Evolutionary conservation across 1,140 invertebrate genomes (phyloP).

Genomic region (Drosophila punjabiensis): DNA sequence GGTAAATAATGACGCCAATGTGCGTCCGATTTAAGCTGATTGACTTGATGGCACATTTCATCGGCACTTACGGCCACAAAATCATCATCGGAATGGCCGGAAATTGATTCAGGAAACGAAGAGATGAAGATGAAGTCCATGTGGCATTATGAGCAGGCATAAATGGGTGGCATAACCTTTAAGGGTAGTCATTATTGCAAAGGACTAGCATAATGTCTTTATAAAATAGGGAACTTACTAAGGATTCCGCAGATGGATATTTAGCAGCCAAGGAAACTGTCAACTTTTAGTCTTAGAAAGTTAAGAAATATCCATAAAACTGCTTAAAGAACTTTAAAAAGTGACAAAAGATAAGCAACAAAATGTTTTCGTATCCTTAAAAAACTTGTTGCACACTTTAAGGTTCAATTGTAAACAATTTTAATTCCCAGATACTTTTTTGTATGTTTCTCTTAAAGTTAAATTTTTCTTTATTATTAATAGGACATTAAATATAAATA

Average conservation of each 20-base stretch:
- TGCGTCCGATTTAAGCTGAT: conserved; percentile 62
- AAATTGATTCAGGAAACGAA: conserved; percentile 49
- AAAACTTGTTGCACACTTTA: no score
- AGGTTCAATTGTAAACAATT: neutral
- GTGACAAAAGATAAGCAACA: neutral
- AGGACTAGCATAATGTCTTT: neutral
- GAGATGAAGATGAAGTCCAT: conserved; percentile 20
- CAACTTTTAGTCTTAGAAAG: neutral
- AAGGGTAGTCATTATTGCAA: neutral
- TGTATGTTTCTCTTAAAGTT: neutral
- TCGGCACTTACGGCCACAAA: conserved; percentile 18
- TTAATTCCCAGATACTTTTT: neutral
- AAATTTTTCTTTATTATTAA: neutral
- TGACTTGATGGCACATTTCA: conserved; percentile 55
- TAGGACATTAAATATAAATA: neutral
- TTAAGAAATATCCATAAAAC: neutral
- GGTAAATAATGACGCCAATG: conserved; percentile 45
- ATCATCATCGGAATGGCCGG: conserved; percentile 30
- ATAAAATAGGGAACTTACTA: neutral
- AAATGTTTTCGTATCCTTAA: no score
- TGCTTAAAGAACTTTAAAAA: neutral
- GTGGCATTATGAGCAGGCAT: conserved; percentile 1
- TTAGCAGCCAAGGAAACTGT: neutral
- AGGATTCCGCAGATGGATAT: neutral
- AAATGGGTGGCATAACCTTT: neutral